Percentiles rank a stretch among this genome's conserved stretches.
These are phyloP conservation scores for Rambutsinella grinnellia DNA, from an alignment of 2,888 invertebrate genomes.

Conservation along the genomic window DNA sequence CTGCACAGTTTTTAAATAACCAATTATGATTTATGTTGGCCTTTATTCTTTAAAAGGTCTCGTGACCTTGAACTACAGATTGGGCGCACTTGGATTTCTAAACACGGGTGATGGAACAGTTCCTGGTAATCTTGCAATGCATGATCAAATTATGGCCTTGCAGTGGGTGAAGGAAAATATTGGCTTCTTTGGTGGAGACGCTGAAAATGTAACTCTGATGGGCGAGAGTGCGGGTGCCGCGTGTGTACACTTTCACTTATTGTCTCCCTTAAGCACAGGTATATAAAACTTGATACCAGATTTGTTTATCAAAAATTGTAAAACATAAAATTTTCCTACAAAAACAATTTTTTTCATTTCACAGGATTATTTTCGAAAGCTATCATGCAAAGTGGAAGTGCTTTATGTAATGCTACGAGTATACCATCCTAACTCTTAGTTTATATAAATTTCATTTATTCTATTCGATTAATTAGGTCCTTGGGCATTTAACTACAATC, in stretches of 20 bases:
- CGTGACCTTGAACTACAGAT: not conserved
- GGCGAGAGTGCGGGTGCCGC: slow-evolving; percentile 39
- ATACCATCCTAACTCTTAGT: not conserved
- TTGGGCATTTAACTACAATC: slow-evolving; percentile 52
- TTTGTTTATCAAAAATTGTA: too few species aligned
- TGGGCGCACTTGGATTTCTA: slow-evolving; percentile 34
- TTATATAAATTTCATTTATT: not conserved
- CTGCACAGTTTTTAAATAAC: too few species aligned
- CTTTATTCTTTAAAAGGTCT: too few species aligned
- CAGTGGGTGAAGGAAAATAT: slow-evolving; percentile 51
- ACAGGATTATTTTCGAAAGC: slow-evolving; percentile 47
- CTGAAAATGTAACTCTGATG: slow-evolving; percentile 21
- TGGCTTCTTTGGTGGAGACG: slow-evolving; percentile 44
- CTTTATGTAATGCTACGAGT: slow-evolving; percentile 5
- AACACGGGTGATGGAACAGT: slow-evolving; percentile 40
- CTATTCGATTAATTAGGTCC: slow-evolving; percentile 17
- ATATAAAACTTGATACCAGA: too few species aligned
- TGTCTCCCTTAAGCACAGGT: slow-evolving; percentile 39
- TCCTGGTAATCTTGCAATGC: slow-evolving; percentile 42
- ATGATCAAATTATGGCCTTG: slow-evolving; percentile 50
- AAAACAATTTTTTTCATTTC: too few species aligned
- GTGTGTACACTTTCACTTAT: slow-evolving; percentile 47
- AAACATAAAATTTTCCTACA: too few species aligned
- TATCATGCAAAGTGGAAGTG: slow-evolving; percentile 48
- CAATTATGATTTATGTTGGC: too few species aligned